phyloP scores from a whole-genome alignment of 2,113 vertebrate genomes.

The Oncorhynchus keta region DNA sequence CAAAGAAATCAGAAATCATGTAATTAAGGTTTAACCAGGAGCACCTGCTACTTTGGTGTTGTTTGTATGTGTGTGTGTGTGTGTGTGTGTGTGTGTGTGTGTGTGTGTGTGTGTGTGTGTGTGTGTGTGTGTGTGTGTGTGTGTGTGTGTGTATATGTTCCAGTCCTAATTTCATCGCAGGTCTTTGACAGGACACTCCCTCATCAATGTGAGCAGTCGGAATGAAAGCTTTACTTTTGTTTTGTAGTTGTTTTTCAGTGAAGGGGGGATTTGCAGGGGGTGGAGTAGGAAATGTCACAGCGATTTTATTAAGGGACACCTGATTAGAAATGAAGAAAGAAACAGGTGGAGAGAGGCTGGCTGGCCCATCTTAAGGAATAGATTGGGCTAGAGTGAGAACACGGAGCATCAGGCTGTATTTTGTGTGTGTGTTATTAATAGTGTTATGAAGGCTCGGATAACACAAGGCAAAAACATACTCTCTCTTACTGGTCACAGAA shows the following conservation, averaged over 20 bases:
- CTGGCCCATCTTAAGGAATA: slow-evolving; percentile 52
- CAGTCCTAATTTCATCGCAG: slow-evolving; percentile 68
- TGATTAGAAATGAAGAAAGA: slow-evolving; percentile 64
- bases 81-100: slow-evolving; percentile 23
- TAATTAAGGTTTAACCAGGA: slow-evolving; percentile 81
- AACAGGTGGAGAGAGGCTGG: slow-evolving; percentile 59
- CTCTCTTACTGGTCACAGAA: slow-evolving; percentile 32
- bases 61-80: slow-evolving; percentile 27
- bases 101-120: slow-evolving; percentile 29
- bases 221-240: slow-evolving; percentile 54
- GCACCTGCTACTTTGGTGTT: slow-evolving; percentile 77
- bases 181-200: slow-evolving; percentile 66
- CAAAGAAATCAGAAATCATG: slow-evolving; percentile 80
- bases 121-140: slow-evolving; percentile 18
- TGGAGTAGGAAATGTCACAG: slow-evolving; percentile 54
- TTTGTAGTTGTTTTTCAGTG: slow-evolving; percentile 59
- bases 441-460: slow-evolving; percentile 36
- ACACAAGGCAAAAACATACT: slow-evolving; percentile 47
- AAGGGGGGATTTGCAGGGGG: slow-evolving; percentile 22
- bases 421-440: neutral
- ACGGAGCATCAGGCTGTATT: slow-evolving; percentile 44
- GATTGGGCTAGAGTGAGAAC: slow-evolving; percentile 65
- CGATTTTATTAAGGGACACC: slow-evolving; percentile 67
- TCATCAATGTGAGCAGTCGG: slow-evolving; percentile 71
- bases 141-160: slow-evolving; percentile 22